phyloP scores from a whole-genome alignment of 2,113 vertebrate species.

The Pachycephala philippinensis region DNA sequence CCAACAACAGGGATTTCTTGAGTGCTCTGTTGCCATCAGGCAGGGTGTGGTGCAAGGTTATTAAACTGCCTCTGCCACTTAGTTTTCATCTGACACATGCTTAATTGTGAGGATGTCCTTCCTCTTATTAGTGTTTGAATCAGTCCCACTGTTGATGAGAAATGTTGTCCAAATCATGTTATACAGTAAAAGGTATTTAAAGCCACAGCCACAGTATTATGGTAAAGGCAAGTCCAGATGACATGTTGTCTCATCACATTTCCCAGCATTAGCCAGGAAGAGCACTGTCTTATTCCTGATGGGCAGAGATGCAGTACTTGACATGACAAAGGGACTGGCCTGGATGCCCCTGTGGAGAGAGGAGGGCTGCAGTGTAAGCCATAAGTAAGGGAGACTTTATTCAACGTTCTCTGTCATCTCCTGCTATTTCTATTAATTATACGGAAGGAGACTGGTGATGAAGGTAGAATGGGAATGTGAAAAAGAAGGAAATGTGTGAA shows the following conservation, averaged over 20 bases:
- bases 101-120: conserved; percentile 59
- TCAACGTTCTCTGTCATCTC: background rate
- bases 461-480: background rate
- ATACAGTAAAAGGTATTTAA: background rate
- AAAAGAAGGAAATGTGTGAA: background rate
- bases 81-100: conserved; percentile 45
- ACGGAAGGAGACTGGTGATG: background rate
- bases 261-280: background rate
- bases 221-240: background rate
- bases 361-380: background rate
- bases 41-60: background rate
- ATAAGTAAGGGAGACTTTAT: background rate
- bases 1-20: background rate
- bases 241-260: background rate
- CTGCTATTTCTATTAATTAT: background rate
- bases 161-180: background rate
- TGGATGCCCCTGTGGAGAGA: background rate
- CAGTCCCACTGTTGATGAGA: background rate
- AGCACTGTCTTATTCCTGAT: background rate
- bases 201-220: background rate
- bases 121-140: conserved; percentile 13
- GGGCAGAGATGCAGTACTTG: background rate
- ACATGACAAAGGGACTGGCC: background rate
- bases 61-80: background rate
- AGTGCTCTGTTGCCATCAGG: background rate